A percentile compares a stretch with the other conserved stretches of the same genome.
phyloP scores from a whole-genome alignment of 2,888 invertebrate genomes.

The Diplazon laetatorius region DNA sequence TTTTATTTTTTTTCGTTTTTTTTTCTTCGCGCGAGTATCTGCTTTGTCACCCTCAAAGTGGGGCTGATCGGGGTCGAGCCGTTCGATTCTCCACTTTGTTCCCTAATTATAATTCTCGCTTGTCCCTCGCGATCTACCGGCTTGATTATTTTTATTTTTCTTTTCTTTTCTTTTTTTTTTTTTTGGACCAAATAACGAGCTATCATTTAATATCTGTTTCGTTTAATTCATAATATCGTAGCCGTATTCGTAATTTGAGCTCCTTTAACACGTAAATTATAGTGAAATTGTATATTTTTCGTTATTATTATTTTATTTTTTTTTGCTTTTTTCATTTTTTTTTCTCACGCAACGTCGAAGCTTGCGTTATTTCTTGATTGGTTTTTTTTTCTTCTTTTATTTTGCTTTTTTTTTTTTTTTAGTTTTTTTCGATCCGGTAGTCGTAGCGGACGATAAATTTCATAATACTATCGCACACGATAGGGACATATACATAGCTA shows the following conservation, averaged over 20 bases:
- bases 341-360: constrained; percentile 76
- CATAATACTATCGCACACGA: constrained; percentile 76
- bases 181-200: constrained; percentile 63
- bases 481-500: constrained; percentile 79
- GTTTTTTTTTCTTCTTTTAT: constrained; percentile 51
- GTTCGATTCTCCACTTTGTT: no score
- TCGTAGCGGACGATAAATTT: constrained; percentile 79
- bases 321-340: no score
- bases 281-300: constrained; percentile 68
- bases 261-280: constrained; percentile 73
- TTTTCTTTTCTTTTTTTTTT: constrained; percentile 22
- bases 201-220: constrained; percentile 66
- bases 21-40: no score
- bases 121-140: background rate
- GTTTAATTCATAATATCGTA: constrained; percentile 64
- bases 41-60: no score
- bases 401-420: constrained; percentile 47
- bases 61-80: no score
- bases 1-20: no score
- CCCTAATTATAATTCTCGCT: no score
- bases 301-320: constrained; percentile 67
- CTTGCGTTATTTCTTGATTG: constrained; percentile 67
- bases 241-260: constrained; percentile 72
- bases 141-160: background rate
- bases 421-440: constrained; percentile 73